Evolutionary conservation across 1,140 invertebrate genomes (phyloP).

Genomic region (Agrilus planipennis): DNA sequence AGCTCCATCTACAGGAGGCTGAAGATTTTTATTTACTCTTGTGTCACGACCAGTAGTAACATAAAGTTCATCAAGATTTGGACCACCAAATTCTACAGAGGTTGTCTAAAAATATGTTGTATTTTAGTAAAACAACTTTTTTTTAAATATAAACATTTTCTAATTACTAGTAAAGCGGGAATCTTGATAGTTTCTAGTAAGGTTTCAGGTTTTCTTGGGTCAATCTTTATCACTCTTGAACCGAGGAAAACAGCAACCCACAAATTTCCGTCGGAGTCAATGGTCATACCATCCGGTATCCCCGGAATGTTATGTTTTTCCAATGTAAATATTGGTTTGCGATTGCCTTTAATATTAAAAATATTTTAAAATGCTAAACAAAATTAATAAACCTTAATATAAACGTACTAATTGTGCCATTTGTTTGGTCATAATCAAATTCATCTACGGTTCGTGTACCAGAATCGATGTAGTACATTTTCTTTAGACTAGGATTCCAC

Average conservation of each 20-base stretch:
- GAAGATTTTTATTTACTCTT: conserved; percentile 33
- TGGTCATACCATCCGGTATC: conserved; percentile 54
- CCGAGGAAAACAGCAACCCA: conserved; percentile 47
- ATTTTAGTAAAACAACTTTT: too few relatives aligned
- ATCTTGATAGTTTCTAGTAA: conserved; percentile 17
- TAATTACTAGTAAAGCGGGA: conserved; percentile 17
- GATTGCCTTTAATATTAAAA: conserved; percentile 15
- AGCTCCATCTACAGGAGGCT: conserved; percentile 49
- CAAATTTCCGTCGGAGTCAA: conserved; percentile 47
- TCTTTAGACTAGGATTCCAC: conserved; percentile 54
- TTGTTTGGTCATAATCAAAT: conserved; percentile 60
- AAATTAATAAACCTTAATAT: not conserved
- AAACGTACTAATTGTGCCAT: conserved; percentile 49
- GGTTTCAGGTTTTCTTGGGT: conserved; percentile 25
- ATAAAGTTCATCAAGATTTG: conserved; percentile 56
- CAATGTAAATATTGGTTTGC: conserved; percentile 17
- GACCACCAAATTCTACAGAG: conserved; percentile 65
- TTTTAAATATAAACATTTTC: too few relatives aligned
- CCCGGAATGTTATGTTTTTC: conserved; percentile 20
- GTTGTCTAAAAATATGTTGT: conserved; percentile 44
- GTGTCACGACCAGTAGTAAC: conserved; percentile 52
- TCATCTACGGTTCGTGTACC: conserved; percentile 46
- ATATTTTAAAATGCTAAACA: conserved; percentile 3
- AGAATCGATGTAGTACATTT: conserved; percentile 64
- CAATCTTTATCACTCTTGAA: conserved; percentile 17